Evolutionary conservation across 1,140 invertebrate genomes (phyloP), one percentile per base, ranked within the genome.

Genomic region (Polyergus mexicanus): DNA sequence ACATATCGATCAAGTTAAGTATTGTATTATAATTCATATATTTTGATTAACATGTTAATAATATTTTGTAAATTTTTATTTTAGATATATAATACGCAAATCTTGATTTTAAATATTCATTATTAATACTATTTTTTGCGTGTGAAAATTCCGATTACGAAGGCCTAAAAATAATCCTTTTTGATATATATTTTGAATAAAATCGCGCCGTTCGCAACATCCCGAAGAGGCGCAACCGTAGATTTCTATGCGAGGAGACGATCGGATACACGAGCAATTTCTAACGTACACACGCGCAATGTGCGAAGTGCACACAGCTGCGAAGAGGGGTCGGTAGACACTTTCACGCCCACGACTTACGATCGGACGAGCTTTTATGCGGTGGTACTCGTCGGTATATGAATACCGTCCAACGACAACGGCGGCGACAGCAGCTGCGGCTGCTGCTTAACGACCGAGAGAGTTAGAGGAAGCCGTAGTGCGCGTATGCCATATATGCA

Each of bases 301-400:
- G 13, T 44, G 60, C 85, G 69, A 32, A 32, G 32, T 32, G 32
- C 56, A 47, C 32, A 51, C 13, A 69, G 19, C 62, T 62, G 51
- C 51, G 13, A 58, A 44, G 8, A 2, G 1, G 74, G 51, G 16
- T 51, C 72, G 25, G 74, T 85, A 69, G 74, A n/a, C 32, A 44
- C 51, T 85, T 78, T 78, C 69, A 85, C 84, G 62, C 84, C 75
- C 54, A 85, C 84, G 54, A 85, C 58, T 72, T 58, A 62, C 58
- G 76, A 62, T 38, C 78, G 54, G 19, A 71, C 22, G 32, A 83
- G 47, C 66, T 83, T 74, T 63, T 44, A 69, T 38, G 28, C 38
- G 25, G 8, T 62, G 35, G 51, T 72, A 60, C 35, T 72, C 68
- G 68, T 44, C 74, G 38, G 54, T 71, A 74, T 68, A 54, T 25